Conservation (phyloP, 2,888 invertebrate species). For the Linnaemya vulpina region DNA sequence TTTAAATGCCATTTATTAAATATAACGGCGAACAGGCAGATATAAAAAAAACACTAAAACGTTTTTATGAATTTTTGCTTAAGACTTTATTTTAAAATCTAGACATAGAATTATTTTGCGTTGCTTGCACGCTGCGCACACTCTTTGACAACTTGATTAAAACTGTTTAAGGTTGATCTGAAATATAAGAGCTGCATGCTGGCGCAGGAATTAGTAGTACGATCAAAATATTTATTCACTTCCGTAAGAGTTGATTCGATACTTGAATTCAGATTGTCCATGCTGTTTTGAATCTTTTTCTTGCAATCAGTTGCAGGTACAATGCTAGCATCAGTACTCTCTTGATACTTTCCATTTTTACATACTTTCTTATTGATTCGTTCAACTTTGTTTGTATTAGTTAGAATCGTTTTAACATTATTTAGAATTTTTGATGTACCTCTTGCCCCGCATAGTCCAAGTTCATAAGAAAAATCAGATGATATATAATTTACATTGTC, state of each 20-base stretch:
- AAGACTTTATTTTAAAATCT: background rate
- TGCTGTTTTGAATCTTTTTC: slow-evolving; percentile 3
- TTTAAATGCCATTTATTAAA: too few relatives aligned
- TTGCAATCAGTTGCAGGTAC: background rate
- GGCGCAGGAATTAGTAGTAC: slow-evolving; percentile 11
- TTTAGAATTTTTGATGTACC: background rate
- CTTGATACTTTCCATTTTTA: slow-evolving; percentile 30
- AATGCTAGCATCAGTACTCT: slow-evolving; percentile 8
- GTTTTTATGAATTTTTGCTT: background rate
- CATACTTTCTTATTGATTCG: slow-evolving; percentile 17
- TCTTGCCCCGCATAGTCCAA: slow-evolving; percentile 30
- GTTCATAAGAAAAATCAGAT: slow-evolving; percentile 29
- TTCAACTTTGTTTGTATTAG: background rate
- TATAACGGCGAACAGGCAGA: too few relatives aligned
- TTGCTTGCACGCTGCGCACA: slow-evolving; percentile 33
- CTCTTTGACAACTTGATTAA: background rate
- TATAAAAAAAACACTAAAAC: too few relatives aligned
- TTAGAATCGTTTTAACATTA: background rate
- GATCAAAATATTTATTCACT: background rate
- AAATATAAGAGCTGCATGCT: slow-evolving; percentile 19
- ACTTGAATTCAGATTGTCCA: background rate
- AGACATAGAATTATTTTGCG: background rate
- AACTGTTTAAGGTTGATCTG: slow-evolving; percentile 18
- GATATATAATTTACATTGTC: slow-evolving; percentile 15
- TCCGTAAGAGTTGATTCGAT: background rate